Conservation (phyloP, 2,113 vertebrate species). For the western clawed frog (Xenopus tropicalis) region UCB_Xtro_10.0 CM004443.2:58023501-58024000, state of each 20-base stretch:
- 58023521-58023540: conserved; percentile 86
- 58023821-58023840: conserved; percentile 80
- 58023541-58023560: conserved; percentile 92
- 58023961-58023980: too few relatives aligned
- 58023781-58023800: conserved; percentile 74
- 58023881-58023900: conserved; percentile 67
- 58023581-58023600: conserved; percentile 98
- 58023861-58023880: conserved; percentile 78
- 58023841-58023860: conserved; percentile 73
- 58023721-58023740: conserved; percentile 84
- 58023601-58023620: conserved; percentile 99
- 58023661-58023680: conserved; percentile 95
- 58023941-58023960: conserved; percentile 54
- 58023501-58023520: conserved; percentile 74
- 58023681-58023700: conserved; percentile 81
- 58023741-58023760: conserved; percentile 74
- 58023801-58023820: conserved; percentile 82
- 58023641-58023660: conserved; percentile 97
- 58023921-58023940: conserved; percentile 73
- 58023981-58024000: too few relatives aligned
- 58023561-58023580: conserved; percentile 98
- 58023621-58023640: conserved; percentile 96
- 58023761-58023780: conserved; percentile 73
- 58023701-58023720: conserved; percentile 78
- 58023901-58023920: conserved; percentile 78